Evolutionary conservation across 2,113 vertebrate species (phyloP).

Genomic region (Triplophysa rosa): DNA sequence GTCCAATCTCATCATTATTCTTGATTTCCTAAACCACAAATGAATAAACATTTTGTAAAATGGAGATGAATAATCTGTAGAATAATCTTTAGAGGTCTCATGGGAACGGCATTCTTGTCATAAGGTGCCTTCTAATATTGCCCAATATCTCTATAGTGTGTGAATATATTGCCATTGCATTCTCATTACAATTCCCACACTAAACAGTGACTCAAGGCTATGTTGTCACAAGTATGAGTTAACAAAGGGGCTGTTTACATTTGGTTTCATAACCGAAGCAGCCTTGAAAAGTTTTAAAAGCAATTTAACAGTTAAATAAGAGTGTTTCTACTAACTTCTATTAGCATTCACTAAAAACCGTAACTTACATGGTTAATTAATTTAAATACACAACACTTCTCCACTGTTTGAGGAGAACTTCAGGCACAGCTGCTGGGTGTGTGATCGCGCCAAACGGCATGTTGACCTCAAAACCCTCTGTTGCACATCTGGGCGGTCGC

Average conservation of each 20-base stretch:
- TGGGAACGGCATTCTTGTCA: background rate
- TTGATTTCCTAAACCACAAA: background rate
- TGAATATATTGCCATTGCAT: background rate
- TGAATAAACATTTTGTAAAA: no score
- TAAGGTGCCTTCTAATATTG: background rate
- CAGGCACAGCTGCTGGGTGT: constrained; percentile 35
- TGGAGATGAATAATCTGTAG: no score
- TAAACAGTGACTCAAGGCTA: constrained; percentile 20
- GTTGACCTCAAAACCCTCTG: constrained; percentile 17
- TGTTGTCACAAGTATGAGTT: background rate
- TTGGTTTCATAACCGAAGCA: background rate
- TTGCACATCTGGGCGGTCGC: constrained; percentile 56
- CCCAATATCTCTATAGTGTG: background rate
- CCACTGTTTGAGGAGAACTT: background rate
- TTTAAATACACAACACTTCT: background rate
- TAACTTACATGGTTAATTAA: background rate
- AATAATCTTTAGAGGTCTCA: no score
- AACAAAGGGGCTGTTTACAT: background rate
- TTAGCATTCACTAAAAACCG: background rate
- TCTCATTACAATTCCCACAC: background rate
- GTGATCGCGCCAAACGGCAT: background rate
- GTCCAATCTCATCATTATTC: background rate
- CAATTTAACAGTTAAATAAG: background rate
- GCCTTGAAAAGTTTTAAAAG: background rate
- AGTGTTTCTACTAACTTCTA: background rate